Evolutionary conservation across 2,888 invertebrate genomes (phyloP), one percentile per base, ranked within the genome.

Genomic region (Macaria liturata): DNA sequence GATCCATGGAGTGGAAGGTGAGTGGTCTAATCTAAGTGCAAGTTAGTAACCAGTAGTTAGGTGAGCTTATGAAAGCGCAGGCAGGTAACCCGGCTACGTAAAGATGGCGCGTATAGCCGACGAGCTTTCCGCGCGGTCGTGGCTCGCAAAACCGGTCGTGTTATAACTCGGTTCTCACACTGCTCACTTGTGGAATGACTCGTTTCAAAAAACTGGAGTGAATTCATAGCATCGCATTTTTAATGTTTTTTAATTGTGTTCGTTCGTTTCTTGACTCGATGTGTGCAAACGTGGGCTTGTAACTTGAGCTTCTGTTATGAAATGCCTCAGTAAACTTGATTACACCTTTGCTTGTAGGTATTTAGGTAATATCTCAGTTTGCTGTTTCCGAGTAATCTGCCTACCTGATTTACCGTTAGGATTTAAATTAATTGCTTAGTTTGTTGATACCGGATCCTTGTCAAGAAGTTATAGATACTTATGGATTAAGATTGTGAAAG

Each of bases 1-100:
- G 76, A 87, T 93, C 74, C 88, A 89, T 68, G 85, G 88, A 74
- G 93, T 93, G 80, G 93, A 93, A 93, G 94, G 94, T 94, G 86
- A 86, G 93, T 84, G 71, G 72, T 83, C 75, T 20, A 37, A 37
- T 4, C 4, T 1, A 37, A 6, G 34, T 37, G 70, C 73, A 20
- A 20, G 20, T 20, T 75, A 63, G 59, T 64, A 66, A 51, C 49
- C 45, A 49, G 58, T 73, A 64, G 73, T 72, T 78, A 70, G 72
- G 75, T 68, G 54, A 89, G 90, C 91, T 91, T 91, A 84, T 81
- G 88, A 88, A 89, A 90, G 90, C 90, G 86, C 89, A 80, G 50
- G 72, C 62, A 73, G 71, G 66, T 79, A 75, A 84, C 70, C 61
- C 88, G 81, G 58, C 84, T 81, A 72, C 75, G 72, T 72, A 65